Evolutionary conservation across 2,113 vertebrate species (phyloP).

Genomic region (Anarhynchus alexandrinus): DNA sequence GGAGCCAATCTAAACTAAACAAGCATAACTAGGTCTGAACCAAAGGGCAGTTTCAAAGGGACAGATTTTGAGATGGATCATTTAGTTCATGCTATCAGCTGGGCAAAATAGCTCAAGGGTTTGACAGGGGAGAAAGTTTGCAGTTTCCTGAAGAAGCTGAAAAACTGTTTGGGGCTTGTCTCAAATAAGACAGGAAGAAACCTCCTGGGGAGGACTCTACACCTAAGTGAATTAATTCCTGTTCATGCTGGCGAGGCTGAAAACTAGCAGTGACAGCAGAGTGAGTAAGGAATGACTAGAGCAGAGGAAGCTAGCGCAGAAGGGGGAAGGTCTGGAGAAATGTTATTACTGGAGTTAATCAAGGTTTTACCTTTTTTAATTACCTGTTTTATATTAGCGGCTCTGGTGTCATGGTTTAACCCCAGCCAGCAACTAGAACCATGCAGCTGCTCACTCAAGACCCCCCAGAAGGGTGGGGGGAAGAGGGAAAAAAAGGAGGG

Average conservation of each 20-base stretch:
- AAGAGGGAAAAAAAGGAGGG: neutral
- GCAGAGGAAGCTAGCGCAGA: neutral
- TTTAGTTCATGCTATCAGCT: neutral
- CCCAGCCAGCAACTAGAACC: neutral
- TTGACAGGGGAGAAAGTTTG: neutral
- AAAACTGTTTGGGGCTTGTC: neutral
- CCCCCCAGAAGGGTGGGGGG: neutral
- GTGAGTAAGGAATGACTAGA: neutral
- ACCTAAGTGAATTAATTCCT: neutral
- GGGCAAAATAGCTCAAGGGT: neutral
- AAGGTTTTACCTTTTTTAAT: neutral
- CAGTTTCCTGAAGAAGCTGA: neutral
- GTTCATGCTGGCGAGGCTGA: neutral
- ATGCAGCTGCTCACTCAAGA: neutral
- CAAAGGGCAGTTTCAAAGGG: neutral
- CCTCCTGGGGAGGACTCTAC: neutral
- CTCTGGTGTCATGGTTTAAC: neutral
- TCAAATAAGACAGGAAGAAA: neutral
- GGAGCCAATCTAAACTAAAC: neutral
- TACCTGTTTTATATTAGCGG: neutral
- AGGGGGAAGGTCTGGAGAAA: neutral
- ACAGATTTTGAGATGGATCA: neutral
- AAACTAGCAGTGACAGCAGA: neutral
- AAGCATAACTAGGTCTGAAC: neutral
- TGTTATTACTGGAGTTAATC: neutral